Conservation (phyloP, 1,140 invertebrate genomes). For the Zelostemma sp. region DNA sequence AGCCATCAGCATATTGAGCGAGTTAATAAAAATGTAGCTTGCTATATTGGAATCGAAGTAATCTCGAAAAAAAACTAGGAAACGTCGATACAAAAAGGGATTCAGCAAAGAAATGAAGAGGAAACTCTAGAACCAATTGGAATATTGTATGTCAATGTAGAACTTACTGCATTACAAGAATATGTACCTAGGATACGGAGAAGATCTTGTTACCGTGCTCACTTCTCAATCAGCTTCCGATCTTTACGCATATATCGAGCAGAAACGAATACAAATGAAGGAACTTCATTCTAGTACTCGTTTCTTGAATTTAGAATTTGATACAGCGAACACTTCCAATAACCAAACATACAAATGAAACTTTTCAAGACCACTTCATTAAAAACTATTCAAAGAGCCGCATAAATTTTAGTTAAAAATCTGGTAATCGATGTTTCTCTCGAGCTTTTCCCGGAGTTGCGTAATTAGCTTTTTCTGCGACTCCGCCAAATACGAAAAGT, state of each 20-base stretch:
- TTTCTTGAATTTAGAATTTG: no score
- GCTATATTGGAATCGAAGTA: neutral
- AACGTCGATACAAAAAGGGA: neutral
- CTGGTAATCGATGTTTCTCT: no score
- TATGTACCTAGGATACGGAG: neutral
- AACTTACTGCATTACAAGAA: neutral
- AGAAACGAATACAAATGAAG: neutral
- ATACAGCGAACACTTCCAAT: neutral
- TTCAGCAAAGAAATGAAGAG: neutral
- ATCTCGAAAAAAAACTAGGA: neutral
- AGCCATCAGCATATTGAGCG: no score
- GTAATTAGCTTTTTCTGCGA: neutral
- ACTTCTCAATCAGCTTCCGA: neutral
- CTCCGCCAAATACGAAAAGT: neutral
- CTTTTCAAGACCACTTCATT: neutral
- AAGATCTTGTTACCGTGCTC: neutral
- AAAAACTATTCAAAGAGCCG: no score
- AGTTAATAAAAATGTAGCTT: neutral
- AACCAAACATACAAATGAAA: neutral
- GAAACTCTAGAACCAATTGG: neutral
- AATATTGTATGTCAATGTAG: neutral
- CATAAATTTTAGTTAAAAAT: no score
- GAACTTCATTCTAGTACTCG: no score
- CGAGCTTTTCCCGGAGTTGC: no score
- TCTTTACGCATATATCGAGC: neutral